Evolutionary conservation across 2,113 vertebrate species (phyloP).

Genomic region (Sphyrna mokarran): DNA sequence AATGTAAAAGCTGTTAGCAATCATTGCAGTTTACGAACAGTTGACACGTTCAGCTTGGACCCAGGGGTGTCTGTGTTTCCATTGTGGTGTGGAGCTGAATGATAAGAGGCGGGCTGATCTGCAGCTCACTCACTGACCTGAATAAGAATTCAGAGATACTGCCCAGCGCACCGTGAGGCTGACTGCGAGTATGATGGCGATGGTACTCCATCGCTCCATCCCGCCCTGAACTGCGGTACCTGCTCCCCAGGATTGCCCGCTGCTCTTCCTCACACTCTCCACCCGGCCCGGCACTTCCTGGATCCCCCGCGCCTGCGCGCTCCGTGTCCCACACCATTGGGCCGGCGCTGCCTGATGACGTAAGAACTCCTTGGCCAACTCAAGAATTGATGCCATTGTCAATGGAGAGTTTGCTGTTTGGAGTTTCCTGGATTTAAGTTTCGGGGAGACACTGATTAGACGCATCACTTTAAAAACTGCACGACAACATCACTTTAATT

Average conservation of each 20-base stretch:
- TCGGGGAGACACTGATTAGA: background rate
- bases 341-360: constrained; percentile 45
- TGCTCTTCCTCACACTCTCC: background rate
- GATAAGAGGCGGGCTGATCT: background rate
- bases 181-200: constrained; percentile 63
- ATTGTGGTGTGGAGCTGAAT: background rate
- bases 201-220: constrained; percentile 77
- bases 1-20: background rate
- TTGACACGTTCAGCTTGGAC: no score
- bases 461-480: background rate
- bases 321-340: constrained; percentile 38
- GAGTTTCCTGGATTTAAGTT: background rate
- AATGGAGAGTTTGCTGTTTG: background rate
- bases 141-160: constrained; percentile 86
- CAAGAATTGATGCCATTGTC: background rate
- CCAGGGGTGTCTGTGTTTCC: background rate
- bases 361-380: background rate
- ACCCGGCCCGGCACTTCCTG: constrained; percentile 45
- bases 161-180: constrained; percentile 77
- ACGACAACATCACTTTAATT: background rate
- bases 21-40: background rate
- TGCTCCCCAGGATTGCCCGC: no score
- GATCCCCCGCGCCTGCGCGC: constrained; percentile 42
- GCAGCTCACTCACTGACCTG: constrained; percentile 60
- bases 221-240: background rate